These are phyloP conservation scores for Rhabditoides inermis DNA, from an alignment of 2,888 invertebrate species.

Conservation along the genomic window DNA sequence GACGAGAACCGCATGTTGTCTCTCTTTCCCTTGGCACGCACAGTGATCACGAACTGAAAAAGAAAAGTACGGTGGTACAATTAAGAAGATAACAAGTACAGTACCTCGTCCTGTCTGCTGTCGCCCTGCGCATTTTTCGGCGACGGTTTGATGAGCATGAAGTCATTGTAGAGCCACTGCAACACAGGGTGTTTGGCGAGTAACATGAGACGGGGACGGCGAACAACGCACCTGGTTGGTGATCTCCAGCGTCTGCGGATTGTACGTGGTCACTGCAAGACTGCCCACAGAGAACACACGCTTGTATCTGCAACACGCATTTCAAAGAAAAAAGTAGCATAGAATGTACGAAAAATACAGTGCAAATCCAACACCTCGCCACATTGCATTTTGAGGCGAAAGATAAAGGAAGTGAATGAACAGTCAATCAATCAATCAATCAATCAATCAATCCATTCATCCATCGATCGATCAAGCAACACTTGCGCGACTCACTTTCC, in stretches of 20 bases:
- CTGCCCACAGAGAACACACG: conserved; percentile 92
- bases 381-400: not conserved
- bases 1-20: conserved; percentile 89
- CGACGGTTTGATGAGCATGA: conserved; percentile 52
- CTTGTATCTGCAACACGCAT: conserved; percentile 67
- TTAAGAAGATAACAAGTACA: not conserved
- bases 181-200: conserved; percentile 21
- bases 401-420: too few relatives aligned
- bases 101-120: conserved; percentile 19
- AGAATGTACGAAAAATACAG: not conserved
- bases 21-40: conserved; percentile 17
- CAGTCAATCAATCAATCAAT: too few relatives aligned
- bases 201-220: too few relatives aligned
- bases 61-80: not conserved
- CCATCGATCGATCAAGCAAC: conserved; percentile 4
- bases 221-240: conserved; percentile 84
- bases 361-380: conserved; percentile 1
- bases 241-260: conserved; percentile 76
- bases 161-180: conserved; percentile 59
- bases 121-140: conserved; percentile 53
- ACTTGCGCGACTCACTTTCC: conserved; percentile 66
- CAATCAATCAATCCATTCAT: too few relatives aligned
- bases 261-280: conserved; percentile 89
- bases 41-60: conserved; percentile 13
- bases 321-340: not conserved